These are phyloP conservation scores for Apodemus agrarius DNA, from an alignment of 2,797 vertebrate species.

Conservation along the genomic window DNA sequence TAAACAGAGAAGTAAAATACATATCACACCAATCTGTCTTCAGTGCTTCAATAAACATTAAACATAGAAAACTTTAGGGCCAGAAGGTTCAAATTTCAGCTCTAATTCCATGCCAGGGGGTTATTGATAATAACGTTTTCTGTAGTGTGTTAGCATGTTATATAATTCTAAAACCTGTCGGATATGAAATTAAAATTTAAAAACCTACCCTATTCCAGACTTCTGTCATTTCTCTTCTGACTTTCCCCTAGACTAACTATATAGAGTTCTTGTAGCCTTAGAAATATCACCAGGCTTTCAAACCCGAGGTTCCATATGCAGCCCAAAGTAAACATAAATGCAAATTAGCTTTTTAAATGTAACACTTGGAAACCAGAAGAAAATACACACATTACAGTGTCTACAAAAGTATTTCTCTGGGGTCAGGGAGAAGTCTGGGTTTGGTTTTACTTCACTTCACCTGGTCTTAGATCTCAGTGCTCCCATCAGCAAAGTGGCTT, in stretches of 20 bases:
- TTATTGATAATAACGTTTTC: constrained; percentile 49
- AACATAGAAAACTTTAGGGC: constrained; percentile 14
- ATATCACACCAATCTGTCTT: constrained; percentile 42
- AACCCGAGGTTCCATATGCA: constrained; percentile 29
- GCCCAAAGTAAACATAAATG: neutral
- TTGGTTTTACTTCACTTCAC: neutral
- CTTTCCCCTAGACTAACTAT: neutral
- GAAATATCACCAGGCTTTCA: constrained; percentile 55
- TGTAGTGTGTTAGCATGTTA: neutral
- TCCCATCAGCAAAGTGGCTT: neutral
- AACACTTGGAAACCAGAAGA: constrained; percentile 41
- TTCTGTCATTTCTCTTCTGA: constrained; percentile 45
- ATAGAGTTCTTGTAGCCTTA: neutral
- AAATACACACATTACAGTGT: constrained; percentile 25
- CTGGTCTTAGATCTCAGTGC: neutral
- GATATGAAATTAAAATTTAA: constrained; percentile 48
- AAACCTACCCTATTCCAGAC: neutral
- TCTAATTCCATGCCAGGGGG: neutral
- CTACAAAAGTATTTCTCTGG: neutral
- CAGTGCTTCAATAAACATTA: constrained; percentile 24
- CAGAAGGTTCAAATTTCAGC: constrained; percentile 35
- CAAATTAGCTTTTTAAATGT: constrained; percentile 43
- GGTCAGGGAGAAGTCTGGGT: neutral
- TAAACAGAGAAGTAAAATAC: constrained; percentile 59
- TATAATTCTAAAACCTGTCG: constrained; percentile 56